Evolutionary conservation across 2,888 invertebrate genomes (phyloP), one percentile per base, ranked within the genome.

Genomic region (Agrochola lychnidis): DNA sequence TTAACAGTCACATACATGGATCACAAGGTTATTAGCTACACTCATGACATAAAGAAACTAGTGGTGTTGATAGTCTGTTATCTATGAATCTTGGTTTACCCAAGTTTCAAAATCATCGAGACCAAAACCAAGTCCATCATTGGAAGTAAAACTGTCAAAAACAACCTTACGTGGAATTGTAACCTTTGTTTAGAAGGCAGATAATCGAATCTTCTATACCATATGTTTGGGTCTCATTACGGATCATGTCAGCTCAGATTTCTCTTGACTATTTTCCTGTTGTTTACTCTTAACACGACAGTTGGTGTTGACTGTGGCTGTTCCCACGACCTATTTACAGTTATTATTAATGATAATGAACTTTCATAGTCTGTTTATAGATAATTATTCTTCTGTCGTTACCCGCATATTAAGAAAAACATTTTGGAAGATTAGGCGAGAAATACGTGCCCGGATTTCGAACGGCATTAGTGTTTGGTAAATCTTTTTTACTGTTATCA

Each of bases 271-370:
- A 56, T 81, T 80, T 81, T 81, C 69, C 74, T 62, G 61, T 73
- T 73, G 45, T 78, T 74, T 51, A 30, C 53, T 66, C 57, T 76
- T 73, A 83, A 76, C 40, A 59, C 40, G 73, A 51, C 83, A 84
- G 74, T 64, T 84, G 84, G 59, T 25, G 53, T 53, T 74, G 45
- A 64, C 79, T 63, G 36, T 51, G 30, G 22, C 25, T 25, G 36
- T 78, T 84, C 78, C 53, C 78, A 78, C 72, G 66, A 45, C 62
- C 67, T 81, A 66, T 77, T 84, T 70, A 53, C 30, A 56, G 69
- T 57, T 75, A 62, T 70, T 75, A 62, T 75, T 82, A 79, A 62
- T 45, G 64, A 45, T 79, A 80, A 72, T 76, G 53, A 70, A 78
- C 45, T 73, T 72, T 72, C n/a, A 63, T 73, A 30, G 36, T 69